Evolutionary conservation across 2,888 invertebrate genomes (phyloP).

Genomic region (Campoplex capitator): DNA sequence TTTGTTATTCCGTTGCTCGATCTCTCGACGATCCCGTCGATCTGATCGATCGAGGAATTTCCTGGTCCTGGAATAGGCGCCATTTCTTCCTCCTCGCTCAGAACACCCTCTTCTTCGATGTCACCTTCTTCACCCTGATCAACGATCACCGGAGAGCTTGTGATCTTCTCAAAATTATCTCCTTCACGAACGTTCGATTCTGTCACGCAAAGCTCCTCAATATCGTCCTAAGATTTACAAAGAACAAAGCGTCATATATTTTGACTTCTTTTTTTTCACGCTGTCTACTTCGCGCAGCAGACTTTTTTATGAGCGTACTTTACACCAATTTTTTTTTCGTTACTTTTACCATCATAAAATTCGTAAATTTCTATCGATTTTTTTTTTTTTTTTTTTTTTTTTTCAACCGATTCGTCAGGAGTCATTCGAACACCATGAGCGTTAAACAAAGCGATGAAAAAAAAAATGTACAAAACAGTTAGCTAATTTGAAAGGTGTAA

Average conservation of each 20-base stretch:
- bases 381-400: no score
- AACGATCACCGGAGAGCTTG: slow-evolving; percentile 68
- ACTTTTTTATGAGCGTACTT: not conserved
- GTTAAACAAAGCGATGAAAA: no score
- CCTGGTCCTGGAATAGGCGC: slow-evolving; percentile 81
- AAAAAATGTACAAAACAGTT: no score
- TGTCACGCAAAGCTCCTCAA: slow-evolving; percentile 83
- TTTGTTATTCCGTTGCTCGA: slow-evolving; percentile 41
- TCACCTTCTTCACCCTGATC: slow-evolving; percentile 80
- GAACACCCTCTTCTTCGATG: slow-evolving; percentile 76
- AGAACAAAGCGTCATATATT: slow-evolving; percentile 2
- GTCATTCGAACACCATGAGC: no score
- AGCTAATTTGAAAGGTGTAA: no score
- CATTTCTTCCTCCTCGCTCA: slow-evolving; percentile 79
- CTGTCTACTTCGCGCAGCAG: no score
- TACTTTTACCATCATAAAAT: no score
- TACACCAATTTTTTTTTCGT: not conserved
- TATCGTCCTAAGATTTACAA: slow-evolving; percentile 79
- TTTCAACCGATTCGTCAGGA: no score
- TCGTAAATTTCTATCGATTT: no score
- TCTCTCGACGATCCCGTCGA: slow-evolving; percentile 74
- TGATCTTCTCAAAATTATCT: slow-evolving; percentile 66
- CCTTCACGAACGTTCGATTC: slow-evolving; percentile 76
- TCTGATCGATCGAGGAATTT: slow-evolving; percentile 76
- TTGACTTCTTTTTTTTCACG: not conserved